These are phyloP conservation scores for Malaclemys terrapin DNA, from an alignment of 2,113 vertebrate species.

Conservation along the genomic window DNA sequence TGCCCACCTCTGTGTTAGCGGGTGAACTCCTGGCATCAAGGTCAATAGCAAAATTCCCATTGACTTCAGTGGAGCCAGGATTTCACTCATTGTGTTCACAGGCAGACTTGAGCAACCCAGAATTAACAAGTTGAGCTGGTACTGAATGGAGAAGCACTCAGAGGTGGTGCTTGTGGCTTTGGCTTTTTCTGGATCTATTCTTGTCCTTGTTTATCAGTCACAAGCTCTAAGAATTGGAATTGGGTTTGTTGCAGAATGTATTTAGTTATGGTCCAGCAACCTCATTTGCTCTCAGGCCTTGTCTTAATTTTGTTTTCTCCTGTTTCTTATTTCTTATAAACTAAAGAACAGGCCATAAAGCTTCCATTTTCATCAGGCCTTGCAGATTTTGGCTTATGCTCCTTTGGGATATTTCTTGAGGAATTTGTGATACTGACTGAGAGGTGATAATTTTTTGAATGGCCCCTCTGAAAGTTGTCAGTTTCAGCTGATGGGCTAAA, in stretches of 20 bases:
- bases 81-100: background rate
- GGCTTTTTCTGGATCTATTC: too few species aligned
- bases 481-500: too few species aligned
- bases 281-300: background rate
- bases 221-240: too few species aligned
- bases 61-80: background rate
- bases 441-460: background rate
- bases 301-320: background rate
- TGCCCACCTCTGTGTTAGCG: background rate
- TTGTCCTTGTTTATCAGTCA: too few species aligned
- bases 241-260: background rate
- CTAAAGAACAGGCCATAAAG: background rate
- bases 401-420: background rate
- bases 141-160: background rate
- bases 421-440: background rate
- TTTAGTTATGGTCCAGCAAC: accelerated
- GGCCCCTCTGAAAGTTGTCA: too few species aligned
- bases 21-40: slow-evolving; percentile 18
- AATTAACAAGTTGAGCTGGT: background rate
- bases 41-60: background rate
- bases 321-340: background rate
- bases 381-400: background rate
- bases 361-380: background rate
- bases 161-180: too few species aligned
- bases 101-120: background rate